Conservation (phyloP, 2,888 invertebrate genomes). For the Pheosia gnoma region DNA sequence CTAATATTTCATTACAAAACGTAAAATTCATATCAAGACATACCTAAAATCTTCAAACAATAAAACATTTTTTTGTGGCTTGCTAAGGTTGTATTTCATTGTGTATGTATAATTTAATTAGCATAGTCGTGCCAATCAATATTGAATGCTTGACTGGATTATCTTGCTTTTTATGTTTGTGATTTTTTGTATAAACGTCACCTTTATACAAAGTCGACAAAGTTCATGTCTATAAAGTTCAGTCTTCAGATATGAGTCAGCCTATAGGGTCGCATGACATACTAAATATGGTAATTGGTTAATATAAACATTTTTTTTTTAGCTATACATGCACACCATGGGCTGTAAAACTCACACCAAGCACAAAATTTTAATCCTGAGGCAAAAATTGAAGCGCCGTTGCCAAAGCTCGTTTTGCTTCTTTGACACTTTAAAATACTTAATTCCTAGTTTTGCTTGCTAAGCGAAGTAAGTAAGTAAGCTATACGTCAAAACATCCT, state of each 20-base stretch:
- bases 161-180: slow-evolving; percentile 19
- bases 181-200: slow-evolving; percentile 41
- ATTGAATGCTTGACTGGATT: slow-evolving; percentile 18
- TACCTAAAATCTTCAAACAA: not conserved
- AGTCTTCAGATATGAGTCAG: slow-evolving; percentile 1
- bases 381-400: too few relatives aligned
- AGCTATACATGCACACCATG: too few relatives aligned
- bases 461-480: not conserved
- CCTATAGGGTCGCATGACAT: not conserved
- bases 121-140: slow-evolving; percentile 25
- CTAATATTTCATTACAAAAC: not conserved
- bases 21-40: not conserved
- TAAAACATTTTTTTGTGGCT: not conserved
- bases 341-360: too few relatives aligned
- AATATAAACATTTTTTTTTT: not conserved
- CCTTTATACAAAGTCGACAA: slow-evolving; percentile 33
- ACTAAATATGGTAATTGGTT: not conserved
- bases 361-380: not conserved
- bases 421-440: too few relatives aligned
- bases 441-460: not conserved
- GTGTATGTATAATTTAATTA: slow-evolving; percentile 18
- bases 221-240: slow-evolving; percentile 17
- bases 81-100: slow-evolving; percentile 13
- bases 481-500: slow-evolving; percentile 5
- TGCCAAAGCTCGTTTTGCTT: too few relatives aligned